Evolutionary conservation across 2,113 vertebrate species (phyloP).

Genomic region (Prionailurus viverrinus): DNA sequence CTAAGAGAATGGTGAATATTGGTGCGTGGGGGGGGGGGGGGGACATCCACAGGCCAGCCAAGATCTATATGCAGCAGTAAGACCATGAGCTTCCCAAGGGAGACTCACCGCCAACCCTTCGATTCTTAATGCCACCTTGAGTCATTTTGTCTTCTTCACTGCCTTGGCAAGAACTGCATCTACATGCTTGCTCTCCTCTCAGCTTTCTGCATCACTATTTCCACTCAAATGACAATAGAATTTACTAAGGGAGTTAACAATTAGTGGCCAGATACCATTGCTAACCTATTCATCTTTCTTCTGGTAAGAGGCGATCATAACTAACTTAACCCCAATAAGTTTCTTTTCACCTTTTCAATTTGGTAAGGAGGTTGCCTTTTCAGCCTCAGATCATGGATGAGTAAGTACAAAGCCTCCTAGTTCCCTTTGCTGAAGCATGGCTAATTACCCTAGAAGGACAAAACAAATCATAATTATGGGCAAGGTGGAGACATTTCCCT

Average conservation of each 20-base stretch:
- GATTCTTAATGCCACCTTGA: background rate
- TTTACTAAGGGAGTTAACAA: background rate
- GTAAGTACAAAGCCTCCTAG: slow-evolving; percentile 27
- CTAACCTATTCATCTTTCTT: slow-evolving; percentile 42
- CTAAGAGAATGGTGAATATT: background rate
- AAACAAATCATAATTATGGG: slow-evolving; percentile 75
- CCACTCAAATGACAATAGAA: background rate
- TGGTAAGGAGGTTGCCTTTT: slow-evolving; percentile 39
- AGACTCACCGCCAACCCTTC: background rate
- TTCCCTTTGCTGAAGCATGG: slow-evolving; percentile 59
- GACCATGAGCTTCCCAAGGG: background rate
- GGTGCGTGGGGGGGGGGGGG: fast-evolving
- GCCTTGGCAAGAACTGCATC: background rate
- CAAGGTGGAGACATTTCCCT: slow-evolving; percentile 57
- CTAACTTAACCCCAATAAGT: slow-evolving; percentile 35
- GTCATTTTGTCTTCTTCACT: background rate
- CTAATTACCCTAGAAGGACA: slow-evolving; percentile 71
- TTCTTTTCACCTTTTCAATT: slow-evolving; percentile 29
- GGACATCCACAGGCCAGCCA: background rate
- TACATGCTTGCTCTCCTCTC: background rate
- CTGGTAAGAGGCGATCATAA: slow-evolving; percentile 5
- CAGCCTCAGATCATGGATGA: background rate
- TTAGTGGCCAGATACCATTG: slow-evolving; percentile 25
- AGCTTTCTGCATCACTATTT: background rate
- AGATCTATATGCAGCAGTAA: background rate